These are phyloP conservation scores for Rhopilema esculentum DNA, from an alignment of 30 jellyfish, hydroid and myxozoan genomes.

Conservation along the genomic window DNA sequence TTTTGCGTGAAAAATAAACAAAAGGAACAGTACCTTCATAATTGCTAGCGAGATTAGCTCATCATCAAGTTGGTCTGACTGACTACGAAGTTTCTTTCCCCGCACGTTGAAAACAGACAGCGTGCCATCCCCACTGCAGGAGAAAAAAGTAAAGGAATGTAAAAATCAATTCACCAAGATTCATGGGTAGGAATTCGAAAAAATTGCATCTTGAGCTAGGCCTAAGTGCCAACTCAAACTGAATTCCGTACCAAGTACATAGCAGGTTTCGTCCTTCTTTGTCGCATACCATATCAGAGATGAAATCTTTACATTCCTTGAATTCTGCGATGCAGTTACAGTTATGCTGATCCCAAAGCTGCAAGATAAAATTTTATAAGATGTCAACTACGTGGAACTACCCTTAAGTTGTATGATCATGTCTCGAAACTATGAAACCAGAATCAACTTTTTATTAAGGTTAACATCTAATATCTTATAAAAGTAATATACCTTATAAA, in stretches of 20 bases:
- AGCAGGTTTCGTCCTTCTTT: constrained; percentile 61
- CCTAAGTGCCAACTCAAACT: too few relatives aligned
- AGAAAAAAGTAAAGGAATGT: neutral
- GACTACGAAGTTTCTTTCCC: constrained; percentile 64
- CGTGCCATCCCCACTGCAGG: constrained; percentile 92
- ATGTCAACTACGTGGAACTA: neutral
- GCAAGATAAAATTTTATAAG: neutral
- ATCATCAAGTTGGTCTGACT: constrained; percentile 83
- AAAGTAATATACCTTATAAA: neutral
- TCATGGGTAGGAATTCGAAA: neutral
- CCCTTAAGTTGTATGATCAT: neutral
- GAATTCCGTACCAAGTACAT: constrained; percentile 91
- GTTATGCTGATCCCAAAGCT: constrained; percentile 80
- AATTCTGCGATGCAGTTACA: constrained; percentile 69
- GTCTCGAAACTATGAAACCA: neutral
- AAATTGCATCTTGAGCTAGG: too few relatives aligned
- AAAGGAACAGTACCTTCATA: constrained; percentile 49
- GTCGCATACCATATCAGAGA: constrained; percentile 89
- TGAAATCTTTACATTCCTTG: constrained; percentile 73
- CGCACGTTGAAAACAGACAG: constrained; percentile 74
- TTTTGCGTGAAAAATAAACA: too few relatives aligned
- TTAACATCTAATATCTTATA: neutral
- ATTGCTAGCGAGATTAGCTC: constrained; percentile 81
- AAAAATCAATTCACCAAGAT: neutral
- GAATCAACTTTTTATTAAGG: neutral